Base-by-base conservation (phyloP, 2,797 vertebrate genomes). In the Atherinosoma microstoma region DNA sequence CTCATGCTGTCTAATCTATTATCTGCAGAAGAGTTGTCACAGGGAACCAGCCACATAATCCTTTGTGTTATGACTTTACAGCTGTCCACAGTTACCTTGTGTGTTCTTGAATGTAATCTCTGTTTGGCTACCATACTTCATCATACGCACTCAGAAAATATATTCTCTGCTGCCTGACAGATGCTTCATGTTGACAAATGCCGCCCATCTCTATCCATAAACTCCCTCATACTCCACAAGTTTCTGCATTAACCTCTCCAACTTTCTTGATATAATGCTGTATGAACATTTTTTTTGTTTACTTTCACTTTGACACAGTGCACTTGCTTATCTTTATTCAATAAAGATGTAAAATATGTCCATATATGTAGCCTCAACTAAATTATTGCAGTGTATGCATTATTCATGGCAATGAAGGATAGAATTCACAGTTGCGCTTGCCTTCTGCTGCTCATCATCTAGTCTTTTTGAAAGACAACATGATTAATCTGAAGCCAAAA, bases 1-100 rank as follows among this genome's bases (percentile, higher is more conserved):
- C 78, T 80, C 61, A 71, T 73, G 42, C 68, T 75, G 84, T 76
- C 67, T 81, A 64, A 74, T 70, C 0, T 75, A 59, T 84, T 83
- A 82, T 75, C 84, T 58, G 45, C 61, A 32, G 36, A 34, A 67
- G 73, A 57, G 40, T 67, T 59, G 24, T 86, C 78, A 69, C 47
- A 13, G 29, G 49, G 30, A 69, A 22, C 34, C 13, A 36, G 47
- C 34, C 1, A 20, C 67, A 68, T 66, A 72, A 70, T 71, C 64
- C 64, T 73, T 61, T 68, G 42, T 59, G 60, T 53, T 75, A 7
- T 67, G 58, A 45, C 69, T 59, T 40, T 61, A 57, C 38, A 68
- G 65, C 30, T 69, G 35, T 74, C 59, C 56, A 66, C 51, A 53
- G 58, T 47, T 63, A 42, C 15, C 54, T 11, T 5, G 1, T 22